A percentile compares a stretch with the other conserved stretches of the same genome.
Conservation (phyloP, 64 coral and sea anemone genomes). For the Actinia equina region DNA sequence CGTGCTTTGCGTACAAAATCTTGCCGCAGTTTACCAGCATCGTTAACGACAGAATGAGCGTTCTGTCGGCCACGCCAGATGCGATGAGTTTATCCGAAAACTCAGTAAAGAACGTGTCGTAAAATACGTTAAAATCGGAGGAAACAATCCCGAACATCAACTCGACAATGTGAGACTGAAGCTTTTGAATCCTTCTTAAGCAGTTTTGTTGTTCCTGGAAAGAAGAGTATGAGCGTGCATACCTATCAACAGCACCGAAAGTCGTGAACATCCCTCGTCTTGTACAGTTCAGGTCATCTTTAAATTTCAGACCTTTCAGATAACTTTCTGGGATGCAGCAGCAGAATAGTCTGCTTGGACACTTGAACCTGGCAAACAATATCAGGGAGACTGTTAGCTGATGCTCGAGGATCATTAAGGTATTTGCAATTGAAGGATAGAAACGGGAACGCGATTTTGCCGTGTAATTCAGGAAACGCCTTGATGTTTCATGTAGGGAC, state of each 20-base stretch:
- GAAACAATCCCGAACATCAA: slow-evolving; percentile 50
- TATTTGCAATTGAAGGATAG: slow-evolving; percentile 80
- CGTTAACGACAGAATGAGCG: slow-evolving; percentile 58
- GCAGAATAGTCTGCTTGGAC: neutral
- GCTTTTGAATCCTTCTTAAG: slow-evolving; percentile 9
- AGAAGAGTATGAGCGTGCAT: slow-evolving; percentile 9
- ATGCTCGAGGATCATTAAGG: slow-evolving; percentile 84
- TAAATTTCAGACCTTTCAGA: slow-evolving; percentile 55
- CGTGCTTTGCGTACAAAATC: neutral
- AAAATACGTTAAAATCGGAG: slow-evolving; percentile 53
- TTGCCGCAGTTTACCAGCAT: slow-evolving; percentile 84
- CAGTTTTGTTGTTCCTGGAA: neutral
- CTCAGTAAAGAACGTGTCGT: slow-evolving; percentile 33
- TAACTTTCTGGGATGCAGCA: slow-evolving; percentile 87
- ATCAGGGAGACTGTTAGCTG: slow-evolving; percentile 71
- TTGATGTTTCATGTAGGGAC: slow-evolving; percentile 21
- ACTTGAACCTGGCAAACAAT: slow-evolving; percentile 53
- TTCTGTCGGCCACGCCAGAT: slow-evolving; percentile 66
- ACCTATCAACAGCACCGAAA: slow-evolving; percentile 45
- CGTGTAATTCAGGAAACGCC: slow-evolving; percentile 66
- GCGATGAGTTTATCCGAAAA: neutral
- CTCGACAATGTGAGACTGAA: slow-evolving; percentile 59
- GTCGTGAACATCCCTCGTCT: slow-evolving; percentile 27
- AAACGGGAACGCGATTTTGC: slow-evolving; percentile 36
- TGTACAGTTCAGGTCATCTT: slow-evolving; percentile 59